Evolutionary conservation across 1,140 invertebrate genomes (phyloP).

Genomic region (Anadara kagoshimensis): DNA sequence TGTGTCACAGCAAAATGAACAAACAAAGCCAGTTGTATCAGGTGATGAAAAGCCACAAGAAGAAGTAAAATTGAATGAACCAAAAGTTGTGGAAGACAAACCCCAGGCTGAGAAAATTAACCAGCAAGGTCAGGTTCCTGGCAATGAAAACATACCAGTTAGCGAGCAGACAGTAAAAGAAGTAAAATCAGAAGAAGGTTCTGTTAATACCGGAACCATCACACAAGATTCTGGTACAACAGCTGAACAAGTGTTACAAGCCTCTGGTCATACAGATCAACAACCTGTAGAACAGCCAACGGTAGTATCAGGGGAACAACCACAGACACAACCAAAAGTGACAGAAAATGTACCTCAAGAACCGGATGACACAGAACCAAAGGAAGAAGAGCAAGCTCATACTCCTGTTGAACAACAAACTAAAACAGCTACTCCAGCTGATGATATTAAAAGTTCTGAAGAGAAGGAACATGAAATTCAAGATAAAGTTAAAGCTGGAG

Average conservation of each 20-base stretch:
- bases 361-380: no score
- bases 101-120: constrained; percentile 6
- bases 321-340: no score
- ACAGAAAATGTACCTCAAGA: no score
- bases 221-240: not conserved
- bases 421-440: no score
- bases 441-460: no score
- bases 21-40: not conserved
- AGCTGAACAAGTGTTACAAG: not conserved
- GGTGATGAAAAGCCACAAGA: constrained; percentile 1
- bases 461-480: no score
- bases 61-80: constrained; percentile 4
- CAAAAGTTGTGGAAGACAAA: constrained; percentile 6
- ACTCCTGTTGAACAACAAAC: no score
- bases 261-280: no score
- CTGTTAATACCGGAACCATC: not conserved
- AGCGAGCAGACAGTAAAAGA: not conserved
- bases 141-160: constrained; percentile 7
- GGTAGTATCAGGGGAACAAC: no score
- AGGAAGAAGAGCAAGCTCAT: no score
- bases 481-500: no score
- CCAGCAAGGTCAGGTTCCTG: constrained; percentile 9
- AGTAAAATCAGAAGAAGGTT: not conserved
- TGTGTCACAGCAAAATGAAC: not conserved
- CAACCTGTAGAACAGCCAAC: no score